phyloP scores from a whole-genome alignment of 1,140 invertebrate species.

The Ceratina japonica region DNA sequence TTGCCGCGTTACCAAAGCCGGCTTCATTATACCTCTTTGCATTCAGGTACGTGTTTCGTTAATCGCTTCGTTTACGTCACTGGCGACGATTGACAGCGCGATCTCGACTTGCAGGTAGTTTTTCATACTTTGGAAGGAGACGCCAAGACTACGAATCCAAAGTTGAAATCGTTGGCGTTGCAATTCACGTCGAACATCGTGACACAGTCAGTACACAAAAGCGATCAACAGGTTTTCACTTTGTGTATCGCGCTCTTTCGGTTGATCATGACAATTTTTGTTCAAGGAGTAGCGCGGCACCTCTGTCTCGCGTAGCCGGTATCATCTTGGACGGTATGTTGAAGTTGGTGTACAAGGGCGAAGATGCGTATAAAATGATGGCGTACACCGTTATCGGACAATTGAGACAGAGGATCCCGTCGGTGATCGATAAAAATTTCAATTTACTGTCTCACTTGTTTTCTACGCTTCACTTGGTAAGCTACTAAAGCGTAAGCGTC shows the following conservation, averaged over 20 bases:
- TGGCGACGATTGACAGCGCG: too few relatives aligned
- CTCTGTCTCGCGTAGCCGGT: conserved; percentile 72
- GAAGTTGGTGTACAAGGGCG: conserved; percentile 77
- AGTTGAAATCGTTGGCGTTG: conserved; percentile 89
- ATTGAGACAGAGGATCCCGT: conserved; percentile 84
- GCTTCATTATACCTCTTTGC: conserved; percentile 88
- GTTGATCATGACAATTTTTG: conserved; percentile 19
- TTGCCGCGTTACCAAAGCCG: conserved; percentile 88
- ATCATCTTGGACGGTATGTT: conserved; percentile 77
- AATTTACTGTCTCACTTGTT: conserved; percentile 84
- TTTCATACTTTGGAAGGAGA: conserved; percentile 89
- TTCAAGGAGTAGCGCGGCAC: conserved; percentile 71
- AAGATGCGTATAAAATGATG: conserved; percentile 83
- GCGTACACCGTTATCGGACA: conserved; percentile 89
- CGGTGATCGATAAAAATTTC: conserved; percentile 85
- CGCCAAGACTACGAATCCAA: conserved; percentile 89
- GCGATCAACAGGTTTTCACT: neutral
- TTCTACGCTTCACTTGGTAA: conserved; percentile 82
- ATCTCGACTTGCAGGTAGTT: conserved; percentile 86
- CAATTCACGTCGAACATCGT: conserved; percentile 91
- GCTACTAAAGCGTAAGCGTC: conserved; percentile 48
- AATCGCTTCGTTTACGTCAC: too few relatives aligned
- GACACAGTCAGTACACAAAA: conserved; percentile 82
- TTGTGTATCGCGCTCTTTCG: neutral
- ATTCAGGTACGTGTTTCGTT: conserved; percentile 83